A percentile compares a stretch with the other conserved stretches of the same genome.
These are phyloP conservation scores for Phania funesta DNA, from an alignment of 2,888 invertebrate genomes.

Conservation along the genomic window DNA sequence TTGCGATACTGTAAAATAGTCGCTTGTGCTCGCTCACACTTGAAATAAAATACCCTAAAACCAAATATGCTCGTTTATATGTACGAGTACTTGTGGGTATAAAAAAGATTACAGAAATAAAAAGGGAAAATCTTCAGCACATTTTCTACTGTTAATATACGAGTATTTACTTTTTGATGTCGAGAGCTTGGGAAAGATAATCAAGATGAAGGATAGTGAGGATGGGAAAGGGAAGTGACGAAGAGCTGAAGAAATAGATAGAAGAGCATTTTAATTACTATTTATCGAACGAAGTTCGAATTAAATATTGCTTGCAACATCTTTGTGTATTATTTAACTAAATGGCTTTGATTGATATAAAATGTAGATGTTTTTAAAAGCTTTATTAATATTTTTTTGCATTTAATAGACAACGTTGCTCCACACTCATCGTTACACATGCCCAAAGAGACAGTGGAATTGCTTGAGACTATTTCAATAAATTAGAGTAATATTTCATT, in stretches of 20 bases:
- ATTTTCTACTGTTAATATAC: slow-evolving; percentile 41
- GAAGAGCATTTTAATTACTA: slow-evolving; percentile 48
- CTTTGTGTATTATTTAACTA: background rate
- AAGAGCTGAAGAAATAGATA: too few species aligned
- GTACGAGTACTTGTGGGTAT: background rate
- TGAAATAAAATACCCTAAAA: slow-evolving; percentile 51
- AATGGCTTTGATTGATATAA: slow-evolving; percentile 17
- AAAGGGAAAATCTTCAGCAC: background rate
- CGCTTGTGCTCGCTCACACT: background rate
- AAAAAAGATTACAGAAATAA: slow-evolving; percentile 8
- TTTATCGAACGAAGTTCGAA: slow-evolving; percentile 27
- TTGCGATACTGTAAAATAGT: slow-evolving; percentile 1
- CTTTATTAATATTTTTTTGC: slow-evolving; percentile 34
- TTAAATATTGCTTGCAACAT: slow-evolving; percentile 21
- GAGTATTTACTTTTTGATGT: slow-evolving; percentile 48
- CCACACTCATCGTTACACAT: background rate
- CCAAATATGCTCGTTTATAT: background rate
- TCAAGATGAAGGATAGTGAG: background rate
- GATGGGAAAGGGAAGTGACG: too few species aligned
- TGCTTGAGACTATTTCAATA: slow-evolving; percentile 18
- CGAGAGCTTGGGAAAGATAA: slow-evolving; percentile 32
- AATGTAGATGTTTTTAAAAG: slow-evolving; percentile 26
- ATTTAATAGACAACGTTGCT: background rate
- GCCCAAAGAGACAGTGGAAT: background rate
- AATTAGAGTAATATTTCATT: slow-evolving; percentile 5